phyloP scores from a whole-genome alignment of 2,113 vertebrate species.

The Entelurus aequoreus region DNA sequence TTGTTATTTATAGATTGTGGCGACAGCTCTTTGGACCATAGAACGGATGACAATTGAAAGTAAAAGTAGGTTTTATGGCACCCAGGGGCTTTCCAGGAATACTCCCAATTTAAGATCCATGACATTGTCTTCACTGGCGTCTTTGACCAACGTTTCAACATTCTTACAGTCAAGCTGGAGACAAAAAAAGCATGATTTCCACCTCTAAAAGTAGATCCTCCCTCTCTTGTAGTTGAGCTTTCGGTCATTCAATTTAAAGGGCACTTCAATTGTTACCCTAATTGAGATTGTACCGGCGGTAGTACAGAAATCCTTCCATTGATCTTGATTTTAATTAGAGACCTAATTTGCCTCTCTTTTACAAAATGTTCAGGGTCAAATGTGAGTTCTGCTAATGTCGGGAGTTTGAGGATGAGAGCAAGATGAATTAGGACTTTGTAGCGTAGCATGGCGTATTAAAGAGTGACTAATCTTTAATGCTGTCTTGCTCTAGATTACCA shows the following conservation, averaged over 20 bases:
- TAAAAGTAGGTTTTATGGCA: conserved; percentile 15
- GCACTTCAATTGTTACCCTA: conserved; percentile 49
- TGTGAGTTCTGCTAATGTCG: conserved; percentile 38
- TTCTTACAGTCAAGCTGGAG: conserved; percentile 2
- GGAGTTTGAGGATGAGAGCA: conserved; percentile 34
- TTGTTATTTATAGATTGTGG: conserved; percentile 27
- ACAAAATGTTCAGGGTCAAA: conserved; percentile 58
- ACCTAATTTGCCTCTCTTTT: conserved; percentile 59
- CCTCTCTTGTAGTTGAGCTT: conserved; percentile 23
- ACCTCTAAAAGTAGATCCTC: conserved; percentile 30
- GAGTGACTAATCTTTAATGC: conserved; percentile 56
- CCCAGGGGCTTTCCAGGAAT: conserved; percentile 1
- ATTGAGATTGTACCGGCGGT: conserved; percentile 42
- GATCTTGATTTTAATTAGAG: conserved; percentile 69
- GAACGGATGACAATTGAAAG: conserved; percentile 15
- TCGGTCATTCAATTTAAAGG: conserved; percentile 52
- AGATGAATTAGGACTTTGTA: conserved; percentile 54
- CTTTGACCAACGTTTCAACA: conserved; percentile 18
- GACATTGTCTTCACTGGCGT: conserved; percentile 20
- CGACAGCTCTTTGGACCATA: background rate
- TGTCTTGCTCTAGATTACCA: conserved; percentile 41
- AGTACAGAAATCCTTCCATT: conserved; percentile 47
- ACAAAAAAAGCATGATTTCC: conserved; percentile 20
- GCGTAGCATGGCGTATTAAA: conserved; percentile 37
- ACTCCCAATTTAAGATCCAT: conserved; percentile 23